Base-by-base conservation (phyloP, 2,888 invertebrate species). In the Abscondita cerata region DNA sequence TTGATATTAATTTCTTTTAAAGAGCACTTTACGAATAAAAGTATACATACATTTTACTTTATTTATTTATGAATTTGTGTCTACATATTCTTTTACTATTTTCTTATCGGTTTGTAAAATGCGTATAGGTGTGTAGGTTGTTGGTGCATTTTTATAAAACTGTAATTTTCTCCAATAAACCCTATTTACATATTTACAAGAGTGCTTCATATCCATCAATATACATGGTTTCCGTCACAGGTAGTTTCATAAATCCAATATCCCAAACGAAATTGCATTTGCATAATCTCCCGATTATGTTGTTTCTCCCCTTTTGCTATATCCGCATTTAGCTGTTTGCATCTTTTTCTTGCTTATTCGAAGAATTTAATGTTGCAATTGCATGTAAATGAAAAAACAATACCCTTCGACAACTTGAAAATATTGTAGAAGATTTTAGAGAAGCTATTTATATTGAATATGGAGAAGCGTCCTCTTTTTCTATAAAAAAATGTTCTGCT, bases 231-330 rank as follows among this genome's bases (percentile, higher is more conserved):
- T 72, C 71, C 75, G 74, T 74, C 74, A 73, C 73, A 75, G 74
- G 73, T 74, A 77, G 77, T 76, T 78, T 76, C 78, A 77, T 77
- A 77, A 79, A 80, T 79, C 78, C 80, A 80, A 80, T 80, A 79
- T 78, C 76, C 77, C 75, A 76, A 78, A 78, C 78, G 76, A 78
- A 78, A 79, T 80, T 78, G 75, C 78, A 80, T 79, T 80, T 79
- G 73, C 80, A 79, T 80, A 80, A 80, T 78, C 79, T 78, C 76
- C 73, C 78, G 77, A 77, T 78, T 78, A 78, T 73, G 70, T 70
- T 69, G 64, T 65, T 59, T 59, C 67, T 67, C 67, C 69, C 68
- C 59, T 53, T 65, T 62, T 58, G 54, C 60, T 59, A 47, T 55
- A 62, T 53, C 53, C 54, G 60, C 56, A 59, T 46, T 59, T 52